Evolutionary conservation across 2,113 vertebrate species (phyloP).

Genomic region (Gopherus evgoodei): DNA sequence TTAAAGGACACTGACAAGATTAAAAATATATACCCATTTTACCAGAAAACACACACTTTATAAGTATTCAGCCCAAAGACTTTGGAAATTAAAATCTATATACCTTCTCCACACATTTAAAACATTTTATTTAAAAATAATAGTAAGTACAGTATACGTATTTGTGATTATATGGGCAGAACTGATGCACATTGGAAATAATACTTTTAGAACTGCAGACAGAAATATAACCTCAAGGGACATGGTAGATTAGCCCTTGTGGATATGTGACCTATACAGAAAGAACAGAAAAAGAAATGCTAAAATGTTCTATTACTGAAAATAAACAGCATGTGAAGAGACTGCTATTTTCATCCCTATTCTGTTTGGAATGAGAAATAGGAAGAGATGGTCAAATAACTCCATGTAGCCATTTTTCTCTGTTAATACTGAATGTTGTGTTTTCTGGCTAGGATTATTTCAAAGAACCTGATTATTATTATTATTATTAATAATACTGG

Average conservation of each 20-base stretch:
- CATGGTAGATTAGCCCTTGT: conserved; percentile 73
- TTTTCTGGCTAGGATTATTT: not conserved
- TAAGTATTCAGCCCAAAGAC: not conserved
- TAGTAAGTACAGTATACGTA: conserved; percentile 77
- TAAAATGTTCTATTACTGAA: conserved; percentile 52
- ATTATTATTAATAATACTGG: not conserved
- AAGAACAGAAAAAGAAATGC: conserved; percentile 53
- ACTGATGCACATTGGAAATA: conserved; percentile 74
- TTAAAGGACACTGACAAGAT: not conserved
- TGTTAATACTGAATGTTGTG: not conserved
- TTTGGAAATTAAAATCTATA: not conserved
- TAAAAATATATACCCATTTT: not conserved
- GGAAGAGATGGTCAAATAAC: conserved; percentile 2
- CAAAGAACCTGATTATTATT: not conserved
- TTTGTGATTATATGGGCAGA: conserved; percentile 71
- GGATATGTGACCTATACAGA: conserved; percentile 71
- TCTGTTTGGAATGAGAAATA: conserved; percentile 23
- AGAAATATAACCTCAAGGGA: conserved; percentile 70
- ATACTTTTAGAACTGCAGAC: conserved; percentile 66
- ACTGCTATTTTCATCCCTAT: conserved; percentile 36
- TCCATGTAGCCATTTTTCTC: conserved; percentile 10
- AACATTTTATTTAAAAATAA: conserved; percentile 82
- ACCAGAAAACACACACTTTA: not conserved
- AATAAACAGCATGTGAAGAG: conserved; percentile 30
- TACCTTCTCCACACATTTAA: conserved; percentile 70